A percentile compares a stretch with the other conserved stretches of the same genome.
These are phyloP conservation scores for Thysanoteuthis rhombus DNA, from an alignment of 2,888 invertebrate genomes.

Conservation along the genomic window DNA sequence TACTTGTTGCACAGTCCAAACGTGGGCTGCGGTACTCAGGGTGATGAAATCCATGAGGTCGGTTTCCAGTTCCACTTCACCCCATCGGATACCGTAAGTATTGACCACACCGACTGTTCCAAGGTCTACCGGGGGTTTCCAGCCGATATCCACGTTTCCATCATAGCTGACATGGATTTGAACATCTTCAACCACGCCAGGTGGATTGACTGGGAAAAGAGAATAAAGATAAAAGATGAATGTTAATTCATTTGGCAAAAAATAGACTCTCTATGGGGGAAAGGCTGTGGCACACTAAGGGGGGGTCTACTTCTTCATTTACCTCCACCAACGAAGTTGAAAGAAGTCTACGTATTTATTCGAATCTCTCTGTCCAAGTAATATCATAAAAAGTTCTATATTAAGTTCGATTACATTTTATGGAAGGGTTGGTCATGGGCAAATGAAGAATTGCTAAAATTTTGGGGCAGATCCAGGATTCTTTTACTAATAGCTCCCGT, in stretches of 20 bases:
- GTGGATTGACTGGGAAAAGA: conserved; percentile 43
- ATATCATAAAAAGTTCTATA: too few species aligned
- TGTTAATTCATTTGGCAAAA: not conserved
- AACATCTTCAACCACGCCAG: conserved; percentile 49
- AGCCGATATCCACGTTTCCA: conserved; percentile 44
- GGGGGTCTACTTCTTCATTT: too few species aligned
- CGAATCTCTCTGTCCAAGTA: too few species aligned
- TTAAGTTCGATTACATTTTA: too few species aligned
- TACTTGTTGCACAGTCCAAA: conserved; percentile 39
- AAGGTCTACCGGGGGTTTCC: conserved; percentile 50
- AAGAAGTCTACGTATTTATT: too few species aligned
- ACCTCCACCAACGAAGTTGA: too few species aligned
- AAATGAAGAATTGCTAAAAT: too few species aligned
- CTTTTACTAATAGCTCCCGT: too few species aligned
- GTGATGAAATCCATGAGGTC: conserved; percentile 37
- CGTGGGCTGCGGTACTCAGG: conserved; percentile 37
- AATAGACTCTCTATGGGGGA: too few species aligned
- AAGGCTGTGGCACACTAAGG: too few species aligned
- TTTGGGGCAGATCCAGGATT: too few species aligned
- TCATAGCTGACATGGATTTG: conserved; percentile 39
- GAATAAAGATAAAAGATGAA: not conserved
- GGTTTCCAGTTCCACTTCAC: conserved; percentile 37
- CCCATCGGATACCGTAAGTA: conserved; percentile 49
- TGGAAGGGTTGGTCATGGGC: too few species aligned
- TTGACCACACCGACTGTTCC: conserved; percentile 48